A percentile compares a stretch with the other conserved stretches of the same genome.
phyloP scores from a whole-genome alignment of 2,888 invertebrate genomes.

The Thysanoteuthis rhombus region DNA sequence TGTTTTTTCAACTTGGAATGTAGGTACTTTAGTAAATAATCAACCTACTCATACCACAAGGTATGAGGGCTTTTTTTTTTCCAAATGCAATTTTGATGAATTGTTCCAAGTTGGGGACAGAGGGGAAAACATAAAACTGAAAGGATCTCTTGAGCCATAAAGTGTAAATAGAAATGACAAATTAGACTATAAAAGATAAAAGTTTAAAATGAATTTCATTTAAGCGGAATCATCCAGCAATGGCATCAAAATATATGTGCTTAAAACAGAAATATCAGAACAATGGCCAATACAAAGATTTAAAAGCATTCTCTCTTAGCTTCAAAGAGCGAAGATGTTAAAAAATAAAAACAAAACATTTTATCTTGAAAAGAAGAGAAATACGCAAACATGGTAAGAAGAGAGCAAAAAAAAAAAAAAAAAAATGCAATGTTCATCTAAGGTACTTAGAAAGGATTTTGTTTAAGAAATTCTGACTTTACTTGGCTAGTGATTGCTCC shows the following conservation, averaged over 20 bases:
- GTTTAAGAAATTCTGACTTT: constrained; percentile 12
- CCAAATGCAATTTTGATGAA: not conserved
- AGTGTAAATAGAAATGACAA: constrained; percentile 12
- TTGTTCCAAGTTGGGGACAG: not conserved
- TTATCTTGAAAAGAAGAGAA: not conserved
- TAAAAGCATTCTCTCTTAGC: not conserved
- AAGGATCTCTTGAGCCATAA: not conserved
- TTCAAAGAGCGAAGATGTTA: not conserved
- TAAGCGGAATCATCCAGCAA: not conserved
- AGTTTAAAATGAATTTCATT: not conserved
- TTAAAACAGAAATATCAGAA: constrained; percentile 12
- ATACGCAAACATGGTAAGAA: not conserved
- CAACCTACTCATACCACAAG: not conserved
- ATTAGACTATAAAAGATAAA: not conserved
- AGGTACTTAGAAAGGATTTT: constrained; percentile 12
- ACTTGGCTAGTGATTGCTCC: not conserved
- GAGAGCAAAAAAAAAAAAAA: not conserved
- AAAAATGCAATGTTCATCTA: not conserved
- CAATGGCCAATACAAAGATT: not conserved
- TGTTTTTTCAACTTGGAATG: not conserved
- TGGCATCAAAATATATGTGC: not conserved
- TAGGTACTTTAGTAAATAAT: too few relatives aligned
- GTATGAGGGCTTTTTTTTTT: not conserved
- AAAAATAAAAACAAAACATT: not conserved
- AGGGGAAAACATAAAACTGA: not conserved